Evolutionary conservation across 2,888 invertebrate genomes (phyloP), one percentile per base, ranked within the genome.

Genomic region (Dryomyza anilis): DNA sequence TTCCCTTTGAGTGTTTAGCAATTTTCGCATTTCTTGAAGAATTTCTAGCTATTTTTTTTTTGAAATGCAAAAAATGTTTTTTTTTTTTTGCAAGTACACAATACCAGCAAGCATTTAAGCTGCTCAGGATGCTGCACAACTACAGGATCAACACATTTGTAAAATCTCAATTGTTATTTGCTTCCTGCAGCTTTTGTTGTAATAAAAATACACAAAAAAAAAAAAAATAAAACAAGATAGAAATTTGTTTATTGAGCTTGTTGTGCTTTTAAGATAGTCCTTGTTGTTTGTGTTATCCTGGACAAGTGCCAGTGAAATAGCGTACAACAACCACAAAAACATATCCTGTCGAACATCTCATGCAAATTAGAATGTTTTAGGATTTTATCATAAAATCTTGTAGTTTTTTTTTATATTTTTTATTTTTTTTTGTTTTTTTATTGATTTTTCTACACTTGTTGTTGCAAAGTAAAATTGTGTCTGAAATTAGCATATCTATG

Each of bases 181-280:
- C 71, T 77, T 53, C 53, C 46, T 53, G 59, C 30, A 53, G 29
- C 39, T 76, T 72, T 46, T 53, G 52, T 55, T 62, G 55, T 43
- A 27, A 48, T 6, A 46, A 59, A 29, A 39, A 58, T 50, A 21
- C n/a, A n/a, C n/a, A n/a, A n/a, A n/a, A n/a, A n/a, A n/a, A n/a
- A n/a, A n/a, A n/a, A n/a, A n/a, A n/a, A n/a, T n/a, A n/a, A n/a
- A n/a, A n/a, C n/a, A n/a, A n/a, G n/a, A n/a, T 29, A 53, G 59
- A 46, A 70, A 74, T 77, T 67, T 73, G 71, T 74, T 70, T 74
- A 63, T 68, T 68, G 65, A 68, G 70, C 59, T 69, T 69, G 59
- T 70, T 66, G 67, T 63, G 36, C 21, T 23, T 21, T 16, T 8
- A 23, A 30, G 53, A n/a, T 39, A 33, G 36, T 36, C 21, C 66